Conservation (phyloP, 1,140 invertebrate species). For the Cecropterus lyciades region DNA sequence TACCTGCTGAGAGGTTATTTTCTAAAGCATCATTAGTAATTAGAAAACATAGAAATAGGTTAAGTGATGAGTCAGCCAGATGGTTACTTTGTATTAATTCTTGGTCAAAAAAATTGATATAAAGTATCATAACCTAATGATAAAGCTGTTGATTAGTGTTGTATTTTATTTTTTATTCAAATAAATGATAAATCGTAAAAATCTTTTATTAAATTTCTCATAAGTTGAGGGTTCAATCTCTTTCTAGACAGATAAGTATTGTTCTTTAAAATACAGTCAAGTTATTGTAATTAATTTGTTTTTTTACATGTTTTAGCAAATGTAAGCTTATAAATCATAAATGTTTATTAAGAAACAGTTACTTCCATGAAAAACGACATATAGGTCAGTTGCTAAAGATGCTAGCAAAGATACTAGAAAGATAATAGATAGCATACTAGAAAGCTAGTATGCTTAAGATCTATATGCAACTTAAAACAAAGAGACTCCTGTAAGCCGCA, state of each 20-base stretch:
- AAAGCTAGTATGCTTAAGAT: slow-evolving; percentile 38
- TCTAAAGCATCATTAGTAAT: slow-evolving; percentile 47
- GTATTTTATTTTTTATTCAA: slow-evolving; percentile 46
- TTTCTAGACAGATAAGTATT: slow-evolving; percentile 29
- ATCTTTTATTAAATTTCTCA: slow-evolving; percentile 42
- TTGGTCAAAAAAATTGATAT: slow-evolving; percentile 42
- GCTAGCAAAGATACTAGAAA: too few species aligned
- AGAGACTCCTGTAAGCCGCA: too few species aligned
- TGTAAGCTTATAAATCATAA: slow-evolving; percentile 35
- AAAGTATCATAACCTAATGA: slow-evolving; percentile 42
- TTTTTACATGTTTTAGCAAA: slow-evolving; percentile 38
- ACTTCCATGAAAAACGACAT: slow-evolving; percentile 35
- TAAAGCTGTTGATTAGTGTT: slow-evolving; percentile 42
- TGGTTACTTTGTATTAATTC: slow-evolving; percentile 41
- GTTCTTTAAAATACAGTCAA: slow-evolving; percentile 42
- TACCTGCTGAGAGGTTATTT: slow-evolving; percentile 60
- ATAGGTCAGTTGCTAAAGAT: slow-evolving; percentile 40
- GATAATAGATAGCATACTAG: too few species aligned
- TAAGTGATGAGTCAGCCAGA: slow-evolving; percentile 43
- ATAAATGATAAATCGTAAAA: slow-evolving; percentile 45
- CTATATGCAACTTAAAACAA: too few species aligned
- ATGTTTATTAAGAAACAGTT: slow-evolving; percentile 39
- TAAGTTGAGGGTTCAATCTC: slow-evolving; percentile 37
- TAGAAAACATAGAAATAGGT: slow-evolving; percentile 45
- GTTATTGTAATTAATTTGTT: slow-evolving; percentile 43